Percentiles rank a stretch among this genome's conserved stretches.
Conservation (phyloP, 1,140 invertebrate genomes). For the Lepidurus couesii region DNA sequence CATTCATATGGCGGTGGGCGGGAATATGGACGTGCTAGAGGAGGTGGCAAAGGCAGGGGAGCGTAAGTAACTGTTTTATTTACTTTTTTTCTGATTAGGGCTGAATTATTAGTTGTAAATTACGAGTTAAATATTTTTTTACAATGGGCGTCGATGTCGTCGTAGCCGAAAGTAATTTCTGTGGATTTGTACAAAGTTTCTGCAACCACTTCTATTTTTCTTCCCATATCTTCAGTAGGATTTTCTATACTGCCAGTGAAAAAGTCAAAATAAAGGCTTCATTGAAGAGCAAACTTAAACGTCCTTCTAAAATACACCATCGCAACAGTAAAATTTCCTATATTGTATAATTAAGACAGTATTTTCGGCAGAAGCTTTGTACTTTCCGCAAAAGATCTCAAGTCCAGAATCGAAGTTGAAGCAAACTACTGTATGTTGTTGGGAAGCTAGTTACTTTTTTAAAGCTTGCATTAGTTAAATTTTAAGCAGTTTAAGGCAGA, state of each 20-base stretch:
- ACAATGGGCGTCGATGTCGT: background rate
- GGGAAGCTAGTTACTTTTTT: conserved; percentile 14
- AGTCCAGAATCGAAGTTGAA: background rate
- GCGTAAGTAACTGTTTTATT: background rate
- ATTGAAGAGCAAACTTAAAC: too few relatives aligned
- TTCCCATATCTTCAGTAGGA: background rate
- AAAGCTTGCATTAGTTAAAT: conserved; percentile 26
- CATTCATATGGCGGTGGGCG: conserved; percentile 25
- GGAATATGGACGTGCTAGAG: background rate
- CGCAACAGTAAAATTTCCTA: background rate
- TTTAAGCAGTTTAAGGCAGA: conserved; percentile 16
- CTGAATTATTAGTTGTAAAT: background rate
- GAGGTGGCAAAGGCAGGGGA: conserved; percentile 9
- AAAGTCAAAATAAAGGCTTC: too few relatives aligned
- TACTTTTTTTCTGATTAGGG: background rate
- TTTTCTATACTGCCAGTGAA: too few relatives aligned
- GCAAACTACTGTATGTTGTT: background rate
- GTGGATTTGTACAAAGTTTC: background rate
- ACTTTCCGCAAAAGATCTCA: background rate
- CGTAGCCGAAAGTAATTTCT: background rate
- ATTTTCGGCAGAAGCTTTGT: background rate
- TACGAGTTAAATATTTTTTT: background rate
- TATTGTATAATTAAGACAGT: background rate
- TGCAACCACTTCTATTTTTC: background rate
- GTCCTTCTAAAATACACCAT: too few relatives aligned